Percentiles rank a stretch among this genome's conserved stretches.
These are phyloP conservation scores for Ladona fulva DNA, from an alignment of 1,140 invertebrate species.

Conservation along the genomic window DNA sequence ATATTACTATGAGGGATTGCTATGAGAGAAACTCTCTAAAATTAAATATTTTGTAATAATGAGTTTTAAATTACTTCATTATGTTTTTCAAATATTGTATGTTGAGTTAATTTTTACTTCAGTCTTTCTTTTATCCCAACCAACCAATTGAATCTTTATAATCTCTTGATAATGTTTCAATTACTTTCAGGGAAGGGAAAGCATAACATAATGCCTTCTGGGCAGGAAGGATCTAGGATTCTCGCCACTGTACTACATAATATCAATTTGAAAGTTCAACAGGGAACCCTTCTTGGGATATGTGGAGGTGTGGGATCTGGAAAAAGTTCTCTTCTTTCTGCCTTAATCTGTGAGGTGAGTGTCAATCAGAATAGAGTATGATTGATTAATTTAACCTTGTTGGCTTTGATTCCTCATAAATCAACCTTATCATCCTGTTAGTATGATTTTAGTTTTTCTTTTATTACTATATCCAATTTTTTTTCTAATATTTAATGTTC, in stretches of 20 bases:
- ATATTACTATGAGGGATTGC: too few species aligned
- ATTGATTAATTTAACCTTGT: background rate
- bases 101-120: too few species aligned
- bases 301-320: constrained; percentile 58
- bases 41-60: too few species aligned
- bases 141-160: too few species aligned
- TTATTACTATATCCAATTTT: background rate
- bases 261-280: constrained; percentile 30
- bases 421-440: background rate
- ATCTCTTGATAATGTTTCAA: background rate
- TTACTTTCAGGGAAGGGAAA: background rate
- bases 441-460: background rate
- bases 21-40: too few species aligned
- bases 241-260: constrained; percentile 23
- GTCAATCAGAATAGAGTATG: background rate
- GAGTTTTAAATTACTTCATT: too few species aligned
- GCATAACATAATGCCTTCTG: constrained; percentile 32
- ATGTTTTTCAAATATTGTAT: too few species aligned
- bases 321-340: constrained; percentile 51
- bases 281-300: constrained; percentile 52
- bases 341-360: background rate
- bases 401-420: background rate
- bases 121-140: too few species aligned
- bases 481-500: background rate
- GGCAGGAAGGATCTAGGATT: constrained; percentile 43